phyloP scores from a whole-genome alignment of 2,797 vertebrate genomes.

The Coregonus sp. region DNA sequence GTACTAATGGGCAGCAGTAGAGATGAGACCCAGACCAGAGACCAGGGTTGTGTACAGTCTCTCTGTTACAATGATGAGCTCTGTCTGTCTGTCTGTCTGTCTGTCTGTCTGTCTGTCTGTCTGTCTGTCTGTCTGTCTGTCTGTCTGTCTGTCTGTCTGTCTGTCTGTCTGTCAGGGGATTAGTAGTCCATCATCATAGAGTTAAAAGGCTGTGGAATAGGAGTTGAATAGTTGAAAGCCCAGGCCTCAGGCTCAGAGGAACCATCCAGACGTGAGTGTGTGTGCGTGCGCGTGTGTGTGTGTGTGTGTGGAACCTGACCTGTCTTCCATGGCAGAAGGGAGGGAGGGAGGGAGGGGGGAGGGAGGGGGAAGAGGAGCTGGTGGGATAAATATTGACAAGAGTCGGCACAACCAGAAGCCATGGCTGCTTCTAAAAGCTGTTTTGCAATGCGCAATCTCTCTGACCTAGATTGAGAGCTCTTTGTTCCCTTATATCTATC shows the following conservation, averaged over 20 bases:
- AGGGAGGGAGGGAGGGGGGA: not conserved
- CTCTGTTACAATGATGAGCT: not conserved
- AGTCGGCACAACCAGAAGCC: slow-evolving; percentile 2
- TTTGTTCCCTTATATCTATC: no score
- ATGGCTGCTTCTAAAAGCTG: not conserved
- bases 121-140: not conserved
- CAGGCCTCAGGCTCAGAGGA: no score
- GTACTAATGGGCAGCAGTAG: not conserved
- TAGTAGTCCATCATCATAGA: not conserved
- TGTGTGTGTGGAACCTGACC: not conserved
- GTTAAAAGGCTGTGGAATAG: no score
- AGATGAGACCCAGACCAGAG: not conserved
- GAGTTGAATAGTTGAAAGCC: no score
- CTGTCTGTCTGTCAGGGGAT: not conserved
- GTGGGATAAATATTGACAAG: slow-evolving; percentile 39
- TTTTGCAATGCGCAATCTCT: slow-evolving; percentile 18
- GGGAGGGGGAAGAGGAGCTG: not conserved
- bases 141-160: not conserved
- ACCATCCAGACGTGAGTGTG: no score
- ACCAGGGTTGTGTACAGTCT: no score
- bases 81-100: not conserved
- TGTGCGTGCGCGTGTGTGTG: no score
- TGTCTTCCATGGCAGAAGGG: not conserved
- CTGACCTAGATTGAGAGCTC: slow-evolving; percentile 14
- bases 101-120: not conserved